These are phyloP conservation scores for Sturnus vulgaris DNA, from an alignment of 2,113 vertebrate genomes.

Conservation along the genomic window DNA sequence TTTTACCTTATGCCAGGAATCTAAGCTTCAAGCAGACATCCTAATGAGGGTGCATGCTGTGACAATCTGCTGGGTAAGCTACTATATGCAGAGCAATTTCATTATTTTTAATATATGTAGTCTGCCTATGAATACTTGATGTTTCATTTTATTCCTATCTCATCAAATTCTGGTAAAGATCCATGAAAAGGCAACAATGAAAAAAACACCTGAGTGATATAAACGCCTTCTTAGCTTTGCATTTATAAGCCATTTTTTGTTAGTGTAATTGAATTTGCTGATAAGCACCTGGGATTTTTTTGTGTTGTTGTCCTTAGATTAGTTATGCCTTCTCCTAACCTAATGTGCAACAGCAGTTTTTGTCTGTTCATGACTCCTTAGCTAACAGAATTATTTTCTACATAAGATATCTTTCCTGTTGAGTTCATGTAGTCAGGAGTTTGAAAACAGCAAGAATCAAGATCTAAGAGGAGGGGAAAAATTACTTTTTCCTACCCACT, in stretches of 20 bases:
- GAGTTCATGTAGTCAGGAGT: background rate
- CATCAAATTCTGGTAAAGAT: conserved; percentile 56
- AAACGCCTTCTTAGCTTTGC: conserved; percentile 32
- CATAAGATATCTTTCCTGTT: background rate
- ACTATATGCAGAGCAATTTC: conserved; percentile 63
- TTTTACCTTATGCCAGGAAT: conserved; percentile 59
- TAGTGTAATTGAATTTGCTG: conserved; percentile 66
- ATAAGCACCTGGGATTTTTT: conserved; percentile 61
- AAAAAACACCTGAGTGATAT: background rate
- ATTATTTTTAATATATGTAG: conserved; percentile 72
- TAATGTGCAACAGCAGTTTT: conserved; percentile 22
- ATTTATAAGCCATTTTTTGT: conserved; percentile 43
- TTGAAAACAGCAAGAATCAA: conserved; percentile 2
- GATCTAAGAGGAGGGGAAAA: background rate
- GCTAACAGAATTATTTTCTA: conserved; percentile 35
- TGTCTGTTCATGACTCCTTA: conserved; percentile 3
- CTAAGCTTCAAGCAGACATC: conserved; percentile 65
- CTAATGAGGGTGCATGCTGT: conserved; percentile 74
- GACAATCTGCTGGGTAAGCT: conserved; percentile 74
- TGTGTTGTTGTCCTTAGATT: conserved; percentile 28
- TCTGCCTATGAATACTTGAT: conserved; percentile 41
- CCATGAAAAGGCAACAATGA: conserved; percentile 7
- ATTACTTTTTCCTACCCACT: background rate
- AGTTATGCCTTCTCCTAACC: conserved; percentile 12
- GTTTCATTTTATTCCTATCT: conserved; percentile 52